These are phyloP conservation scores for Rhodophaea formosa DNA, from an alignment of 2,888 invertebrate genomes.

Conservation along the genomic window DNA sequence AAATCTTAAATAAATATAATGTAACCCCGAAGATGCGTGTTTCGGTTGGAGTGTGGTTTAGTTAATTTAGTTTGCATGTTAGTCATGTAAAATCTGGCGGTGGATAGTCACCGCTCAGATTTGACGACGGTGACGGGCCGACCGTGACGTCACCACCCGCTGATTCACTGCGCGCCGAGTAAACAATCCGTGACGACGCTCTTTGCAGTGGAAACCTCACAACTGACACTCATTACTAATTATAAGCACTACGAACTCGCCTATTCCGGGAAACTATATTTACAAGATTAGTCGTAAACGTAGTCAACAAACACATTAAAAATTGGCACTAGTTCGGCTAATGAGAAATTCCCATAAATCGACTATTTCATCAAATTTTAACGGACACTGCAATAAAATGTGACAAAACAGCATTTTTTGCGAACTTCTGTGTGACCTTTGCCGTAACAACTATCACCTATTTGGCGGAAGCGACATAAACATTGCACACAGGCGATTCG, in stretches of 20 bases:
- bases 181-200: background rate
- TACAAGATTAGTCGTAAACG: background rate
- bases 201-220: background rate
- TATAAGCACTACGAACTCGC: background rate
- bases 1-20: no score
- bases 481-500: background rate
- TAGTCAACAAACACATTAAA: background rate
- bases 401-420: no score
- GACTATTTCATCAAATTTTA: no score
- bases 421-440: no score
- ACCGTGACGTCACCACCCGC: background rate
- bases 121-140: background rate
- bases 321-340: no score
- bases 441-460: background rate
- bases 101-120: background rate
- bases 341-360: no score
- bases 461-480: background rate
- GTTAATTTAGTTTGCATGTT: background rate
- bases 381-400: no score
- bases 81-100: background rate
- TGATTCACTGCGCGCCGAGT: background rate
- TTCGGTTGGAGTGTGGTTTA: background rate
- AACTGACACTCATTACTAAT: background rate
- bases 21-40: background rate
- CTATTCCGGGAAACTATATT: background rate